Percentiles rank a stretch among this genome's conserved stretches.
Conservation (phyloP, 2,888 invertebrate genomes). For the Plusia festucae region DNA sequence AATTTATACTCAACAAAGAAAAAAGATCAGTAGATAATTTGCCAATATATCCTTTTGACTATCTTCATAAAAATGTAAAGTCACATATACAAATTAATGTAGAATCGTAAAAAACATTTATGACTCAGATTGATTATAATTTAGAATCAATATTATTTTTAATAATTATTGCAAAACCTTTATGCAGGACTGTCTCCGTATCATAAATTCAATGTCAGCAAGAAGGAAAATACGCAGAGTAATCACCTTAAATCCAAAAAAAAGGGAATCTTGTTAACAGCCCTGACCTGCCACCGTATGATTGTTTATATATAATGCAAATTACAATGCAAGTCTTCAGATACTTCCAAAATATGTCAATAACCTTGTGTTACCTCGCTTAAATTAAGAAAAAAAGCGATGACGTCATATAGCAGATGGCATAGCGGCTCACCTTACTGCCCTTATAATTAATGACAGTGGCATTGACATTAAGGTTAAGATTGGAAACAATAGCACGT, state of each 20-base stretch:
- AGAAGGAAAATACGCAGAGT: neutral
- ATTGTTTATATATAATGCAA: constrained; percentile 27
- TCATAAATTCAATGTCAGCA: neutral
- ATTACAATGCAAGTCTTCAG: constrained; percentile 19
- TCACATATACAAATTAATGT: neutral
- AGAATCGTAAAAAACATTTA: too few species aligned
- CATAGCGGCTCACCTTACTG: constrained; percentile 22
- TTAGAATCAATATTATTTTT: neutral
- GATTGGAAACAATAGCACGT: constrained; percentile 17
- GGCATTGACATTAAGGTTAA: constrained; percentile 48
- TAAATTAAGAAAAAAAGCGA: constrained; percentile 44
- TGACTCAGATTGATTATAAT: too few species aligned
- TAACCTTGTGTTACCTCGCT: constrained; percentile 46
- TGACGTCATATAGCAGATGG: constrained; percentile 55
- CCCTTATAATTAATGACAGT: constrained; percentile 28
- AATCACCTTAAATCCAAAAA: neutral
- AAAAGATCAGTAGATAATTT: too few species aligned
- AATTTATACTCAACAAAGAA: too few species aligned
- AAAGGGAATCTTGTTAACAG: constrained; percentile 16
- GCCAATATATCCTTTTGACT: too few species aligned
- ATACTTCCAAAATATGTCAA: constrained; percentile 30
- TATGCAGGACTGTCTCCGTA: neutral
- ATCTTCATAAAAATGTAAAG: neutral
- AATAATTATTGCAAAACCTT: neutral
- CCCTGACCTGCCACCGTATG: constrained; percentile 31